phyloP scores from a whole-genome alignment of 2,113 vertebrate genomes.

The Podilymbus podiceps region DNA sequence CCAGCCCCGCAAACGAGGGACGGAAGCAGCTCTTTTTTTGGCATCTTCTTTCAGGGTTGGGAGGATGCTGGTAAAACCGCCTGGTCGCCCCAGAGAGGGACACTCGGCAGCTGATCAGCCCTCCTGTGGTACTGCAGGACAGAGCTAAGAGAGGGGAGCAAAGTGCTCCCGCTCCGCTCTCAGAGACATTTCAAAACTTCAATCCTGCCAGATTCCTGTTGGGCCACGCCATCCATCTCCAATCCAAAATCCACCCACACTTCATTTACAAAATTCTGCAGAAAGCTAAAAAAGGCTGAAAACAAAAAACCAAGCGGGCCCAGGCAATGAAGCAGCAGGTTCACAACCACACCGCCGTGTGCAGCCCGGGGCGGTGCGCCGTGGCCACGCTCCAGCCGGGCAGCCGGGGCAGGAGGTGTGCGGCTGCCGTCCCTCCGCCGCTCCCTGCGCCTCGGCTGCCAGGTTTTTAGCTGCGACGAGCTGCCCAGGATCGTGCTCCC shows the following conservation, averaged over 20 bases:
- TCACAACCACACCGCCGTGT: rapidly evolving
- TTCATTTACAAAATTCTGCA: background rate
- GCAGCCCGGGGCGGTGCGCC: rapidly evolving
- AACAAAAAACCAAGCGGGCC: background rate
- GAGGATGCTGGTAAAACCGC: rapidly evolving
- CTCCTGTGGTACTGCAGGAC: background rate
- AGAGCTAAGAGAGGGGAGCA: background rate
- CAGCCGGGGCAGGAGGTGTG: background rate
- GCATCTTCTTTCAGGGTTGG: background rate
- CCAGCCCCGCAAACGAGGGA: background rate
- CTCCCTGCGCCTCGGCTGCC: background rate
- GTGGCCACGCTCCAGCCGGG: rapidly evolving
- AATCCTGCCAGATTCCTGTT: background rate
- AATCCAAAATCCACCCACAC: background rate
- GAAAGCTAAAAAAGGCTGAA: background rate
- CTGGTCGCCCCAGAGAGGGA: background rate
- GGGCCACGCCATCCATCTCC: background rate
- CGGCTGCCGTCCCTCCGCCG: background rate
- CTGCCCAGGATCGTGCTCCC: background rate
- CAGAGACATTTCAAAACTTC: background rate
- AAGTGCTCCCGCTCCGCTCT: background rate
- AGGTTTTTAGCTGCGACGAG: background rate
- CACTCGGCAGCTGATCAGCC: background rate
- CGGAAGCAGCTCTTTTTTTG: background rate
- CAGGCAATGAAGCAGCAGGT: background rate